These are phyloP conservation scores for Ascaphus truei DNA, from an alignment of 2,113 vertebrate species.

Conservation along the genomic window DNA sequence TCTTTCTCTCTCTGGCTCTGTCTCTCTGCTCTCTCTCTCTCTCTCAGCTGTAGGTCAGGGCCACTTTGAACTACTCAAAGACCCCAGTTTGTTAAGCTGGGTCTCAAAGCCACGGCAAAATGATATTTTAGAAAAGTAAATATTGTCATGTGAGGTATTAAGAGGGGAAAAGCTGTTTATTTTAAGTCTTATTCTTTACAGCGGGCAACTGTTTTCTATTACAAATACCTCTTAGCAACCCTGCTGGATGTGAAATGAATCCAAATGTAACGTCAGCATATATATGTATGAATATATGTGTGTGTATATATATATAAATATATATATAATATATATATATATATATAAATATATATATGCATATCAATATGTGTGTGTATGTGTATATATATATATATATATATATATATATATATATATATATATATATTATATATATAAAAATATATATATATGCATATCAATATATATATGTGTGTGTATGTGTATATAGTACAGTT, in stretches of 20 bases:
- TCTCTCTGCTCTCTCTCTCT: conserved; percentile 56
- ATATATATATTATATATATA: no score
- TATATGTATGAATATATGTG: neutral
- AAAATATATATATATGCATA: no score
- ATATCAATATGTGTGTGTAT: no score
- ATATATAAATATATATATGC: no score
- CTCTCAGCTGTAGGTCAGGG: conserved; percentile 78
- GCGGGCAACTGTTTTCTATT: conserved; percentile 59
- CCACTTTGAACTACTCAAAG: conserved; percentile 75
- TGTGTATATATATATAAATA: neutral
- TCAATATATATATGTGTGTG: no score
- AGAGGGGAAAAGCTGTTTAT: conserved; percentile 83
- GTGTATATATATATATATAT: no score
- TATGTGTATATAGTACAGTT: no score
- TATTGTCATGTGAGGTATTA: conserved; percentile 87
- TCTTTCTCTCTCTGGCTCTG: conserved; percentile 60
- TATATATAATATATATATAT: conserved; percentile 3
- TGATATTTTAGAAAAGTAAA: conserved; percentile 95
- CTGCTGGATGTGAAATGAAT: conserved; percentile 3
- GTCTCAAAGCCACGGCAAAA: conserved; percentile 86
- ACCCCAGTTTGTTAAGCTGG: conserved; percentile 81
- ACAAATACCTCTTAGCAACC: conserved; percentile 53
- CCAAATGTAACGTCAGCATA: neutral
- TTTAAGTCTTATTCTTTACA: conserved; percentile 71
- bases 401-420: neutral